Base-by-base conservation (phyloP, 2,797 vertebrate genomes). In the Pseudochaenichthys georgianus region DNA sequence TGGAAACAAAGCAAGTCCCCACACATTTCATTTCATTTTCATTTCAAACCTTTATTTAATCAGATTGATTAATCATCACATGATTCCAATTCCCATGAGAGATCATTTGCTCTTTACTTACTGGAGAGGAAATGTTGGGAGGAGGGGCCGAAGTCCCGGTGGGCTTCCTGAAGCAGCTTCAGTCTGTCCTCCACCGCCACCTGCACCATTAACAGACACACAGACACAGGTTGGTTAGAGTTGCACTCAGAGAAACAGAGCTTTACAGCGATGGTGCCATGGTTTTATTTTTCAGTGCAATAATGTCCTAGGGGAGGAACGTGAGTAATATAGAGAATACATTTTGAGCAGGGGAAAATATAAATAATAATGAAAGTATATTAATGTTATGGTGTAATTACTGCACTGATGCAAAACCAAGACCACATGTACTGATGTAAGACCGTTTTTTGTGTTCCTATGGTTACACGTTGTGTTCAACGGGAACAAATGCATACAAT, bases 61-160 rank as follows among this genome's bases (percentile, higher is more conserved):
- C 23, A 23, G 23, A 23, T 23, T 23, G 23, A 23, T 23, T 23
- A 23, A 23, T 23, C 23, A 23, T 23, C 23, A 23, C 23, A 28
- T 28, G 50, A 16, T 47, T 67, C 54, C 61, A 31, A 41, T 70
- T 70, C 19, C 55, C 45, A 13, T 60, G 34, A 82, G 42, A 64
- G 3, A 47, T 66, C 67, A 78, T 57, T 73, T 61, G 59, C 63
- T 61, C 38, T 12, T 45, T 87, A 96, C 98, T 96, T 94, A 99
- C 98, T 96, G 82, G 97, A 99, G 84, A 99, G 96, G 90, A 99
- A 99, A 92, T 98, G 97, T 86, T 99, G 97, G 23, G 98, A 99
- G 55, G 96, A 94, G 50, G 97, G 97, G 75, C 97, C 98, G 78
- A 99, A 98, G 92, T 99, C 97, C 90, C 96, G 86, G 78, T 98